These are phyloP conservation scores for Dynastes tityus DNA, from an alignment of 2,888 invertebrate genomes.

Conservation along the genomic window DNA sequence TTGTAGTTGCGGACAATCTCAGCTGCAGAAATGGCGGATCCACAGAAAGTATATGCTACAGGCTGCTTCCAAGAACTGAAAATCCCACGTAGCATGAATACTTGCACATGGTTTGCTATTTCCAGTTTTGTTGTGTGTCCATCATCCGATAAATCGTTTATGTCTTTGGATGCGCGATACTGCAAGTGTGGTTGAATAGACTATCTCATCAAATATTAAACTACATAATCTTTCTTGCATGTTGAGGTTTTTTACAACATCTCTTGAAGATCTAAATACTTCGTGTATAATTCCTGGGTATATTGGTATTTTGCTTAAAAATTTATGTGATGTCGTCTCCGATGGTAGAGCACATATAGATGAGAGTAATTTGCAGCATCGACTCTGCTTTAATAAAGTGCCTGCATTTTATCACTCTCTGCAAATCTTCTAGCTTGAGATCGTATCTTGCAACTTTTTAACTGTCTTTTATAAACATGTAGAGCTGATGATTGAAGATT, in stretches of 20 bases:
- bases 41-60: slow-evolving; percentile 50
- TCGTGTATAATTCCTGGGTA: neutral
- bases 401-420: too few species aligned
- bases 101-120: slow-evolving; percentile 53
- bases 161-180: too few species aligned
- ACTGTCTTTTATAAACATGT: too few species aligned
- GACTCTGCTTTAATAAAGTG: too few species aligned
- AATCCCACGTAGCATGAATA: slow-evolving; percentile 52
- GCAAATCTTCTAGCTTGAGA: too few species aligned
- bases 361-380: too few species aligned
- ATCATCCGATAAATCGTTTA: neutral
- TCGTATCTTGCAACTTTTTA: too few species aligned
- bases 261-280: neutral
- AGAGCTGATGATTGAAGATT: too few species aligned
- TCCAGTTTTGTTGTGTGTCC: slow-evolving; percentile 1
- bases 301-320: neutral
- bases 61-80: slow-evolving; percentile 53
- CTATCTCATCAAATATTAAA: slow-evolving; percentile 53
- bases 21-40: slow-evolving; percentile 3
- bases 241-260: neutral
- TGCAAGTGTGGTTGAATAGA: neutral
- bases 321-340: neutral
- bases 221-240: slow-evolving; percentile 46
- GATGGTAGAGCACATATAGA: too few species aligned
- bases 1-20: neutral